Evolutionary conservation across 1,140 invertebrate genomes (phyloP), one percentile per base, ranked within the genome.

Genomic region (Pissodes strobi): DNA sequence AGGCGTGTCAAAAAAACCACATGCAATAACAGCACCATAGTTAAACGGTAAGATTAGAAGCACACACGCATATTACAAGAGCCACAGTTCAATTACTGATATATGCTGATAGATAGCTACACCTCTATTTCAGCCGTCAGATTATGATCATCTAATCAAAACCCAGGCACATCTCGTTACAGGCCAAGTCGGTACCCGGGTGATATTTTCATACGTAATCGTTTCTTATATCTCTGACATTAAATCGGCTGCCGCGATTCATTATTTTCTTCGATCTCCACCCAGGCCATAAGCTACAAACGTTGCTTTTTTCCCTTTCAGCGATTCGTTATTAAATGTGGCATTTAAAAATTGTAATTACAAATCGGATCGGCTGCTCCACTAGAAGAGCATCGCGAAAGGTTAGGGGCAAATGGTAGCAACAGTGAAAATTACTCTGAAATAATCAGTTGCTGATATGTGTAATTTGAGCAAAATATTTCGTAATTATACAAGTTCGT

Each of bases 121-220:
- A 41, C 62, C 53, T 64, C 62, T 56, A 56, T 64, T 64, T 57
- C 39, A 56, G 48, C 22, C 62, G 53, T 57, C 52, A 49, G 62
- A 64, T 64, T 64, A 48, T 48, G 62, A 64, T 64, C 62, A 51
- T 56, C 62, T 64, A 64, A 64, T 64, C 62, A 64, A 57, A 63
- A 37, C 22, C 23, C 34, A 45, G 41, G 46, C 41, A 53, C 59
- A 53, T 61, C 59, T 61, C 48, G 59, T 61, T 61, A 61, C 21
- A 22, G 21, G 18, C 48, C 18, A 15, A 8, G 34, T 18, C 15
- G 21, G 34, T 38, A 51, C 19, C 23, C 23, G 30, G 52, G 43
- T 51, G 62, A 64, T 64, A 64, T 64, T 64, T 64, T 57, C 52
- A 57, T 64, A 52, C 38, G 52, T 43, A 61, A 61, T 61, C 46